Percentiles rank a stretch among this genome's conserved stretches.
Conservation (phyloP, 2,797 vertebrate species). For the Halcyon leucocephala region DNA sequence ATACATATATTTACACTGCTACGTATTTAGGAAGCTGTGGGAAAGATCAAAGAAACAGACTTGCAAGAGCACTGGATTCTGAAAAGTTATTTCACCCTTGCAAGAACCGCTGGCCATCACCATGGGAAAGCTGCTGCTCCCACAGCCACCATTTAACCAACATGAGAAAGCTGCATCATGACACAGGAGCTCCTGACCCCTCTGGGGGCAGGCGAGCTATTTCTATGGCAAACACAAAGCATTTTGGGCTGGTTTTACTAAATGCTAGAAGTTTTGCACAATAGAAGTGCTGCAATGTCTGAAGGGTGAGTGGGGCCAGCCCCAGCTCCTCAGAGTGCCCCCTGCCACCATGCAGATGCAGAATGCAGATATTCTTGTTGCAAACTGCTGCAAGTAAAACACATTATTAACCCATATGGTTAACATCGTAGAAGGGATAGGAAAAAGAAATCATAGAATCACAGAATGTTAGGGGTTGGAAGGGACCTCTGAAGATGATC, state of each 20-base stretch:
- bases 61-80: background rate
- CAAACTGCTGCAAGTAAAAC: background rate
- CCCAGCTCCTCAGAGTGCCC: background rate
- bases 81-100: background rate
- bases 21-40: background rate
- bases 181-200: background rate
- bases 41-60: background rate
- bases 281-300: rapidly evolving
- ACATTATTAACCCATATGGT: background rate
- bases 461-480: too few relatives aligned
- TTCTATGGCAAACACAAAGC: background rate
- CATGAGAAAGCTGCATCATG: rapidly evolving
- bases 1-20: background rate
- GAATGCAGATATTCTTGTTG: background rate
- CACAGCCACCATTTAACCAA: background rate
- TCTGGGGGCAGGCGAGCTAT: background rate
- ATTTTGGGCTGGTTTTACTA: background rate
- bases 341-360: rapidly evolving
- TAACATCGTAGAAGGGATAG: background rate
- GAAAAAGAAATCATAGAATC: background rate
- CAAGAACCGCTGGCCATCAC: background rate
- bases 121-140: background rate
- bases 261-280: background rate
- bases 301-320: background rate
- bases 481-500: too few relatives aligned